Evolutionary conservation across 2,888 invertebrate species (phyloP).

Genomic region (Argynnis bischoffii): DNA sequence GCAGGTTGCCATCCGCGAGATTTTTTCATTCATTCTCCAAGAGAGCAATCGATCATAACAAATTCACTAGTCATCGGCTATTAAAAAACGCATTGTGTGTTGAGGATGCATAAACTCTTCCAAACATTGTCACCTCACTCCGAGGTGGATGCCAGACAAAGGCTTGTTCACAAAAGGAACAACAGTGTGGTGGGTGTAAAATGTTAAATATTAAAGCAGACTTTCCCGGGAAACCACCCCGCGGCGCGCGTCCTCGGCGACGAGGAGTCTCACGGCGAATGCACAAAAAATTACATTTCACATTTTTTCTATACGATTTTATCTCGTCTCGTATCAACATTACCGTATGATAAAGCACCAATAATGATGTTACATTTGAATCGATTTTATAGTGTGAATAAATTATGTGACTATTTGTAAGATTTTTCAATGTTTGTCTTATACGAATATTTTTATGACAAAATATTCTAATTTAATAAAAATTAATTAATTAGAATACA

Average conservation of each 20-base stretch:
- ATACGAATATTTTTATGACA: background rate
- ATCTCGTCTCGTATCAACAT: conserved; percentile 74
- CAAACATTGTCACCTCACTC: conserved; percentile 79
- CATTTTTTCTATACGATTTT: conserved; percentile 67
- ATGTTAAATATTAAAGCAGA: conserved; percentile 77
- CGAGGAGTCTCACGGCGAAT: conserved; percentile 73
- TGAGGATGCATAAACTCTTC: conserved; percentile 71
- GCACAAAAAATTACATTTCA: conserved; percentile 70
- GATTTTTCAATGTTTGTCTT: conserved; percentile 25
- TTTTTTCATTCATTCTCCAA: conserved; percentile 52
- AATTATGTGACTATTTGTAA: conserved; percentile 61
- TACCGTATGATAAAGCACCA: conserved; percentile 77
- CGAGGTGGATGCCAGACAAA: conserved; percentile 73
- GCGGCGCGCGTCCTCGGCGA: conserved; percentile 76
- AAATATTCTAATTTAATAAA: background rate
- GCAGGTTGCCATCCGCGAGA: conserved; percentile 60
- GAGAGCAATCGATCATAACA: conserved; percentile 76
- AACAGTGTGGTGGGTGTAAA: conserved; percentile 71
- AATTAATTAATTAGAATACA: too few species aligned
- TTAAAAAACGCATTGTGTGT: conserved; percentile 75
- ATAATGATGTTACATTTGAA: conserved; percentile 79
- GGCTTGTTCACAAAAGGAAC: conserved; percentile 66
- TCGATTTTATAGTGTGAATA: conserved; percentile 65
- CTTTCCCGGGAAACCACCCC: conserved; percentile 79
- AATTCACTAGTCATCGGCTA: conserved; percentile 81